Evolutionary conservation across 64 coral and sea anemone species (phyloP).

Genomic region (Acropora tenuis): DNA sequence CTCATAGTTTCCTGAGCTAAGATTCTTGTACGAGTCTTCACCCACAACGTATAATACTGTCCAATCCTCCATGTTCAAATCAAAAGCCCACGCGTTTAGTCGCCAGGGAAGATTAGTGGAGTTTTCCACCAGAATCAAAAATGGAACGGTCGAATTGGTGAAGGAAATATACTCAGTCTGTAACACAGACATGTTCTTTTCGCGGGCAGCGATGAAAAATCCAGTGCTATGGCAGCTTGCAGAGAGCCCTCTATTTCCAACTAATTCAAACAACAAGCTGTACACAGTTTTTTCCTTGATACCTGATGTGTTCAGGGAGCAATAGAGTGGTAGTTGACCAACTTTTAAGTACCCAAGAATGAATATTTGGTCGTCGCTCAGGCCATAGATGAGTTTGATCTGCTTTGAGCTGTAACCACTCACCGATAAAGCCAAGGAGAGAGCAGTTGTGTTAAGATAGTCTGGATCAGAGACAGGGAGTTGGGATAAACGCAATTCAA

Average conservation of each 20-base stretch:
- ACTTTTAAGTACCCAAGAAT: constrained; percentile 12
- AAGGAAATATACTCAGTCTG: background rate
- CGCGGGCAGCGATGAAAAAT: constrained; percentile 33
- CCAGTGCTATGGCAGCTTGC: constrained; percentile 10
- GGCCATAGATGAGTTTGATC: constrained; percentile 3
- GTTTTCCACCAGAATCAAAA: constrained; percentile 26
- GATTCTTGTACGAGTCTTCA: background rate
- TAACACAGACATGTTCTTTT: constrained; percentile 10
- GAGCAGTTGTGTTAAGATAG: background rate
- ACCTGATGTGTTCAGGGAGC: background rate
- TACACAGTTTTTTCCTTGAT: constrained; percentile 11
- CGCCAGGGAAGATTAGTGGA: constrained; percentile 50
- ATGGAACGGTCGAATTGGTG: constrained; percentile 3
- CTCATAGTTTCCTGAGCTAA: background rate
- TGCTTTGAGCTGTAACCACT: constrained; percentile 11
- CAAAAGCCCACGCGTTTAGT: constrained; percentile 30
- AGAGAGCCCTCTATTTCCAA: constrained; percentile 1
- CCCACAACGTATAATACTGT: constrained; percentile 13
- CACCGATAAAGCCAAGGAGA: constrained; percentile 27
- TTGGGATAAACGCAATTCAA: constrained; percentile 11
- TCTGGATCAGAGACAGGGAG: constrained; percentile 23
- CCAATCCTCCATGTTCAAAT: constrained; percentile 37
- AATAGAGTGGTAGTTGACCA: constrained; percentile 37
- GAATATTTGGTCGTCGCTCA: background rate
- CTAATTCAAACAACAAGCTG: constrained; percentile 26